A percentile compares a stretch with the other conserved stretches of the same genome.
phyloP scores from a whole-genome alignment of 2,888 invertebrate genomes.

The Acleris emargana region DNA sequence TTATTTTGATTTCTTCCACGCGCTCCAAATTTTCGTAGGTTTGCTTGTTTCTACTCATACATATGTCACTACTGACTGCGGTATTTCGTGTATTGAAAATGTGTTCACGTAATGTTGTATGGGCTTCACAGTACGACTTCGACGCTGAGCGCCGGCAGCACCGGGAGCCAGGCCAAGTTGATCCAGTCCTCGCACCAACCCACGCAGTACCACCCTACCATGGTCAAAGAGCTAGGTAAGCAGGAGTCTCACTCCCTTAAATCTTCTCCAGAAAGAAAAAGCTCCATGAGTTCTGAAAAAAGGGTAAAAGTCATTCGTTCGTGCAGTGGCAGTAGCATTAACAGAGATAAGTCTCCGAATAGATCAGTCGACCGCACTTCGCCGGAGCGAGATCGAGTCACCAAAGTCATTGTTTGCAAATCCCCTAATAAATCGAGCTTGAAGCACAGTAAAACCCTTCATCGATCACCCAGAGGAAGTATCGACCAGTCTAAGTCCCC shows the following conservation, averaged over 20 bases:
- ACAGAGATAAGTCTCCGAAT: slow-evolving; percentile 74
- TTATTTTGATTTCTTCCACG: slow-evolving; percentile 42
- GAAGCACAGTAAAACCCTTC: slow-evolving; percentile 69
- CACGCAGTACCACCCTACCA: slow-evolving; percentile 94
- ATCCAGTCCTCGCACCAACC: slow-evolving; percentile 97
- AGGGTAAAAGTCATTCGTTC: slow-evolving; percentile 80
- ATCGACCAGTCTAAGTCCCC: slow-evolving; percentile 79
- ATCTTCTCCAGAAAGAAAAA: slow-evolving; percentile 76
- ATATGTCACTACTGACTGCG: slow-evolving; percentile 59
- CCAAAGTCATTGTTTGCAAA: slow-evolving; percentile 79
- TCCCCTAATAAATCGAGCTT: slow-evolving; percentile 78
- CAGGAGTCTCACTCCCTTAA: slow-evolving; percentile 79
- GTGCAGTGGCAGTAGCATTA: slow-evolving; percentile 79
- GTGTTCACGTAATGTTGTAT: slow-evolving; percentile 15
- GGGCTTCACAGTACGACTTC: slow-evolving; percentile 91
- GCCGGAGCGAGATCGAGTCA: slow-evolving; percentile 75
- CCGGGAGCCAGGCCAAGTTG: slow-evolving; percentile 95
- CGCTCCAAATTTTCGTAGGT: slow-evolving; percentile 58
- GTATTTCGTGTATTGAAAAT: slow-evolving; percentile 22
- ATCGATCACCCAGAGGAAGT: slow-evolving; percentile 82
- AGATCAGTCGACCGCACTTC: slow-evolving; percentile 60
- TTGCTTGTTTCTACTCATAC: slow-evolving; percentile 71
- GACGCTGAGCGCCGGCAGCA: slow-evolving; percentile 96
- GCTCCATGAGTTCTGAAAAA: slow-evolving; percentile 59
- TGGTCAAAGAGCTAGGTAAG: slow-evolving; percentile 96